Evolutionary conservation across 2,113 vertebrate species (phyloP), one percentile per base, ranked within the genome.

Genomic region (Typhlomys cinereus): DNA sequence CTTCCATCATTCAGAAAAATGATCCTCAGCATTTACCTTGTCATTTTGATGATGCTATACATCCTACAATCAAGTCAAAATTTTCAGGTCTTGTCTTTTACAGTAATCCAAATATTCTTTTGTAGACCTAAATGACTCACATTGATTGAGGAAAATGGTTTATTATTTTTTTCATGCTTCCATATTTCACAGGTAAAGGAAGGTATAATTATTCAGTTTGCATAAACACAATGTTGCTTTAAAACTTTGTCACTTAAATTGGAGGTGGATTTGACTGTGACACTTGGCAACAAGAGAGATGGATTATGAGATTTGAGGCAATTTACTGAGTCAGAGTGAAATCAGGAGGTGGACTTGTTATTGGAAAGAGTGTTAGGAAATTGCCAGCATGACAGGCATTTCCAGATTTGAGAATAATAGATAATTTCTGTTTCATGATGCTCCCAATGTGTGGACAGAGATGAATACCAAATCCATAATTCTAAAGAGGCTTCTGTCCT

Each of bases 21-120:
- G 76, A 52, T 86, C 81, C 80, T 81, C 3, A 20, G 73, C 46
- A 54, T 94, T 96, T 83, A 78, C 87, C 87, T 91, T 94, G 76
- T 93, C 94, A 94, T 94, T 93, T 79, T 94, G 94, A 89, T 95
- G 87, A 91, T 89, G 50, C 76, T 67, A 25, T 83, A 74, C 57
- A 94, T 91, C 71, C 62, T 82, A 92, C 76, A 96, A 89, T 85
- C 85, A 95, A 86, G 90, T 14, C 41, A 85, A 95, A 94, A 95
- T 88, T 79, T 61, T 81, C 66, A 79, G 48, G 41, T 80, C 36
- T 93, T 96, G 82, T 83, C 89, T 92, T 92, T 76, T 59, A 36
- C 25, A 69, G 84, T 52, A 75, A 92, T 87, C 79, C 83, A 90
- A 71, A 88, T 15, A 70, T 36, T 34, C 52, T 14, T 95, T 89